A percentile compares a stretch with the other conserved stretches of the same genome.
phyloP scores from a whole-genome alignment of 2,797 vertebrate species.

The Acanthopagrus latus region DNA sequence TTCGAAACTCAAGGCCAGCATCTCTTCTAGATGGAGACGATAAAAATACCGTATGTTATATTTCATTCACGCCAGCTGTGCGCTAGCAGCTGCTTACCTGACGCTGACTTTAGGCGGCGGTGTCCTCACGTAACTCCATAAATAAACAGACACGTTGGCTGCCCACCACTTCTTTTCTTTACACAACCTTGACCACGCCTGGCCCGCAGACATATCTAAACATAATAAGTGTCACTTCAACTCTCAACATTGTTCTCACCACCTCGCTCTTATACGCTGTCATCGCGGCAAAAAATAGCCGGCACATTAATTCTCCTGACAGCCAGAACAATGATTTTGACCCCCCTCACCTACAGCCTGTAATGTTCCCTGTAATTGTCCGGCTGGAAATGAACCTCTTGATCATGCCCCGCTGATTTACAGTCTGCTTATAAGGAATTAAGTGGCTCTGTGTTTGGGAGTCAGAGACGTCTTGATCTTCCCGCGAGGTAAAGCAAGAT shows the following conservation, averaged over 20 bases:
- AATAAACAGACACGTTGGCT: not conserved
- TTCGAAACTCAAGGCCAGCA: no score
- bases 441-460: not conserved
- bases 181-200: constrained; percentile 3
- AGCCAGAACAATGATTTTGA: constrained; percentile 34
- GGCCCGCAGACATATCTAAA: not conserved
- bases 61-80: not conserved
- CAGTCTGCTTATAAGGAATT: not conserved
- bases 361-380: constrained; percentile 15
- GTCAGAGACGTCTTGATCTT: not conserved
- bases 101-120: not conserved
- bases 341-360: constrained; percentile 19
- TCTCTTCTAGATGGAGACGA: no score
- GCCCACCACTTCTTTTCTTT: not conserved
- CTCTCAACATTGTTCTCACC: constrained; percentile 10
- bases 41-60: not conserved
- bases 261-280: not conserved
- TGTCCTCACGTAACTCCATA: not conserved
- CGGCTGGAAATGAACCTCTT: constrained; percentile 34
- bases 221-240: constrained; percentile 1
- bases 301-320: constrained; percentile 20
- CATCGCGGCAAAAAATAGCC: constrained; percentile 13
- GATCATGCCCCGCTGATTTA: constrained; percentile 11
- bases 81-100: not conserved
- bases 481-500: not conserved